Percentiles rank a stretch among this genome's conserved stretches.
Conservation (phyloP, 1,140 invertebrate species). For the Drosophila insularis region DNA sequence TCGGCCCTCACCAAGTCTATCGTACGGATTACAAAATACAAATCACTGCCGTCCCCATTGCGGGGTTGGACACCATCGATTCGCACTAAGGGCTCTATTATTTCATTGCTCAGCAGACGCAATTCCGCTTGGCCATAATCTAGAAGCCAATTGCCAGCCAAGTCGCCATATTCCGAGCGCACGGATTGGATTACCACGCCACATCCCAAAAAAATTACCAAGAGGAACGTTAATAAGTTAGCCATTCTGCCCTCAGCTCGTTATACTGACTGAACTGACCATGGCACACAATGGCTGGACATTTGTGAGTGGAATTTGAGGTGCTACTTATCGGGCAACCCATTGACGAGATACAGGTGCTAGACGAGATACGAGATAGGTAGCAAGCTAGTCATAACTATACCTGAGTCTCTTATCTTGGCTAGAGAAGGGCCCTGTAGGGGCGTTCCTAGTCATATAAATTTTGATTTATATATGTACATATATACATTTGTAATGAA, state of each 20-base stretch:
- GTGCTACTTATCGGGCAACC: neutral
- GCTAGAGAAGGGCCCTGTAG: neutral
- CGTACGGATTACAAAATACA: conserved; percentile 23
- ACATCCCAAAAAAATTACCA: neutral
- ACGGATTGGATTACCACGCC: neutral
- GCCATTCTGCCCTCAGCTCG: neutral
- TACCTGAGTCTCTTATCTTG: neutral
- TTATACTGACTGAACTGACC: neutral
- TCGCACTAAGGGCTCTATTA: neutral
- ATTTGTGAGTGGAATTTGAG: conserved; percentile 9
- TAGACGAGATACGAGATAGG: neutral
- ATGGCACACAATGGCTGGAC: neutral
- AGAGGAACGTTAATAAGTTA: neutral
- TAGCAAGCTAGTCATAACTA: neutral
- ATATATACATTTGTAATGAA: too few relatives aligned
- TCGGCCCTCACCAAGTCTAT: neutral
- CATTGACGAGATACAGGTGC: conserved; percentile 3
- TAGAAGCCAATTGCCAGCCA: conserved; percentile 53
- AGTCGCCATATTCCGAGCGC: conserved; percentile 38
- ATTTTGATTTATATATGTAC: too few relatives aligned
- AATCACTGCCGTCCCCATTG: neutral
- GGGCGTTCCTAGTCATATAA: neutral
- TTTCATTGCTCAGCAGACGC: neutral
- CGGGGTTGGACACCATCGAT: conserved; percentile 25
- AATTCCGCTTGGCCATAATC: conserved; percentile 26